A percentile compares a stretch with the other conserved stretches of the same genome.
phyloP scores from a whole-genome alignment of 2,797 vertebrate species.

The Rhinatrema bivittatum region DNA sequence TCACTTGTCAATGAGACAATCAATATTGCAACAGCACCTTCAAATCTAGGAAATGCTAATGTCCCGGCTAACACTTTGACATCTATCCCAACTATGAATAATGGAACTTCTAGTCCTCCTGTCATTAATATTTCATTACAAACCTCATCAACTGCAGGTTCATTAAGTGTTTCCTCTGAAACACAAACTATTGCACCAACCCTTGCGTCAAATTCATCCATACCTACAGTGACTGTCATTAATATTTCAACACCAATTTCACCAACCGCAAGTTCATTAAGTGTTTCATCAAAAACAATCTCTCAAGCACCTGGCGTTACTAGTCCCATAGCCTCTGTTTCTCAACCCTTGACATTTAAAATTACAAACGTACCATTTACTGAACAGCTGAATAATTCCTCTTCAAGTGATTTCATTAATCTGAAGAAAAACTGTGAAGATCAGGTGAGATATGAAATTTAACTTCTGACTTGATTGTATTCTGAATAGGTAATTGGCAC shows the following conservation, averaged over 20 bases:
- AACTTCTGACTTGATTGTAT: no score
- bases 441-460: not conserved
- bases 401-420: not conserved
- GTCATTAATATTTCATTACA: not conserved
- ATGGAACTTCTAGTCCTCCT: no score
- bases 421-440: not conserved
- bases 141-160: not conserved
- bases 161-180: not conserved
- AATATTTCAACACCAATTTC: not conserved
- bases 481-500: no score
- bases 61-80: no score
- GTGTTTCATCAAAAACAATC: not conserved
- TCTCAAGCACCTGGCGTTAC: no score
- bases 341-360: slow-evolving; percentile 1
- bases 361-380: not conserved
- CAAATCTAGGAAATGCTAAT: no score
- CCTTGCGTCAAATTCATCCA: not conserved
- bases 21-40: no score
- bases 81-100: no score
- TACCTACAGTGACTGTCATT: not conserved
- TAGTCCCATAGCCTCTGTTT: no score
- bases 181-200: no score
- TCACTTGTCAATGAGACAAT: no score
- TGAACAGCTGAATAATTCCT: not conserved
- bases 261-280: not conserved